phyloP scores from a whole-genome alignment of 2,797 vertebrate species.

The Austrolebias charrua region DNA sequence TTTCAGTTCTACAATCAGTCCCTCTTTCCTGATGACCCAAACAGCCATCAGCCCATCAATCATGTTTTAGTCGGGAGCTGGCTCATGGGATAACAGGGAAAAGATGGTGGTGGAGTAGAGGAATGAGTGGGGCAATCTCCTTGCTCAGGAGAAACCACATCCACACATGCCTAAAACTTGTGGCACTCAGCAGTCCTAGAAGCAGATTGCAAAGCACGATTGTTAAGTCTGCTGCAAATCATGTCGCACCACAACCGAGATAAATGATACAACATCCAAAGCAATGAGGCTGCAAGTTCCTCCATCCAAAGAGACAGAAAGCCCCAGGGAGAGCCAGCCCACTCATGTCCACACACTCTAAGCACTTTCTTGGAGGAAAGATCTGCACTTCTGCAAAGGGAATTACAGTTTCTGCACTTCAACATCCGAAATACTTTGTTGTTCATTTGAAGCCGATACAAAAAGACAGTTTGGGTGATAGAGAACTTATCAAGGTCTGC shows the following conservation, averaged over 20 bases:
- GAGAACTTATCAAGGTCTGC: slow-evolving; percentile 32
- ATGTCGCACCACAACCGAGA: slow-evolving; percentile 55
- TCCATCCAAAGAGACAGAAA: slow-evolving; percentile 37
- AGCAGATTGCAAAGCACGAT: slow-evolving; percentile 49
- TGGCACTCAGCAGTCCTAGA: slow-evolving; percentile 58
- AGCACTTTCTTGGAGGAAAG: slow-evolving; percentile 8
- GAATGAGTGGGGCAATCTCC: slow-evolving; percentile 57
- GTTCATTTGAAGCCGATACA: slow-evolving; percentile 16
- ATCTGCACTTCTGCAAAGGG: slow-evolving; percentile 15
- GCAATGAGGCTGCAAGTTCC: slow-evolving; percentile 62
- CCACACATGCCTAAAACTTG: slow-evolving; percentile 47
- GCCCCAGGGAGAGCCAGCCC: slow-evolving; percentile 25
- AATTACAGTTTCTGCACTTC: slow-evolving; percentile 10
- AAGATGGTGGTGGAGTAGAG: slow-evolving; percentile 36
- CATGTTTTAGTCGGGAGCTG: slow-evolving; percentile 18
- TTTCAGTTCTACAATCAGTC: slow-evolving; percentile 58
- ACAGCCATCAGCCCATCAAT: slow-evolving; percentile 67
- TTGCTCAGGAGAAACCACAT: slow-evolving; percentile 55
- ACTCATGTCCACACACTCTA: slow-evolving; percentile 19
- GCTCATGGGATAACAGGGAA: slow-evolving; percentile 35
- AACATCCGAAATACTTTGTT: slow-evolving; percentile 11
- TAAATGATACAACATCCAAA: slow-evolving; percentile 61
- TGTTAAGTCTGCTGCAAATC: slow-evolving; percentile 65
- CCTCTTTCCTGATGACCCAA: slow-evolving; percentile 60
- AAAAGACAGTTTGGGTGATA: slow-evolving; percentile 38